A percentile compares a stretch with the other conserved stretches of the same genome.
These are phyloP conservation scores for Elaeidobius kamerunicus DNA, from an alignment of 2,888 invertebrate genomes.

Conservation along the genomic window DNA sequence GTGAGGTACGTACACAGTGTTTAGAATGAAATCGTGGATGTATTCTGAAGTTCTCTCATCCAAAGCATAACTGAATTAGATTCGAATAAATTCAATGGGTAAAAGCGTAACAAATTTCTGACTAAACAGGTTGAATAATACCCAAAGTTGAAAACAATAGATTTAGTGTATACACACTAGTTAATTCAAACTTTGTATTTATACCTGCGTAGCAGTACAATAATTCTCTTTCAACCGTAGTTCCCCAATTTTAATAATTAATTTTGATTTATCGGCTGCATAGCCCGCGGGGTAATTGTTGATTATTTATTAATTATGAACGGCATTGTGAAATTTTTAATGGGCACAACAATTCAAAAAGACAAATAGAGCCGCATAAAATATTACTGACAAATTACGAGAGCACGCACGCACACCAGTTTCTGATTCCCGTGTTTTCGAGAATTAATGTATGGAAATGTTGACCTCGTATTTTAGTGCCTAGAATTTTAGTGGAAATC, in stretches of 20 bases:
- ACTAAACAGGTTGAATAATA: no score
- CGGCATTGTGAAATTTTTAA: constrained; percentile 27
- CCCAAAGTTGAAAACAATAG: no score
- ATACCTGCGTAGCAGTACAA: no score
- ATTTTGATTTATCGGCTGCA: constrained; percentile 26
- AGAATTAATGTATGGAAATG: constrained; percentile 11
- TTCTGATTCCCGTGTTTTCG: constrained; percentile 16
- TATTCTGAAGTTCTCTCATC: no score
- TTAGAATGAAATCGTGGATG: no score
- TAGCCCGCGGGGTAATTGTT: constrained; percentile 26
- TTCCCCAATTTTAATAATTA: constrained; percentile 28
- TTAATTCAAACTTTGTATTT: no score
- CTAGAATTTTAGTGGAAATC: no score
- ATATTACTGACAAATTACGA: constrained; percentile 19
- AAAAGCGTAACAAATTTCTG: no score
- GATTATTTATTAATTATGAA: constrained; percentile 29
- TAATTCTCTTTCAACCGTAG: constrained; percentile 15
- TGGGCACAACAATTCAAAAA: constrained; percentile 20
- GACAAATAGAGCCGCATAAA: constrained; percentile 22
- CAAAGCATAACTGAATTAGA: no score
- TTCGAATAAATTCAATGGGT: no score
- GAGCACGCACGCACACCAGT: constrained; percentile 1
- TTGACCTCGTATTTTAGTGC: neutral
- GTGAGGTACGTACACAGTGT: no score
- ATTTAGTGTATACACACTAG: no score